Base-by-base conservation (phyloP, 2,113 vertebrate species). In the Orthochromis indermauri region DNA sequence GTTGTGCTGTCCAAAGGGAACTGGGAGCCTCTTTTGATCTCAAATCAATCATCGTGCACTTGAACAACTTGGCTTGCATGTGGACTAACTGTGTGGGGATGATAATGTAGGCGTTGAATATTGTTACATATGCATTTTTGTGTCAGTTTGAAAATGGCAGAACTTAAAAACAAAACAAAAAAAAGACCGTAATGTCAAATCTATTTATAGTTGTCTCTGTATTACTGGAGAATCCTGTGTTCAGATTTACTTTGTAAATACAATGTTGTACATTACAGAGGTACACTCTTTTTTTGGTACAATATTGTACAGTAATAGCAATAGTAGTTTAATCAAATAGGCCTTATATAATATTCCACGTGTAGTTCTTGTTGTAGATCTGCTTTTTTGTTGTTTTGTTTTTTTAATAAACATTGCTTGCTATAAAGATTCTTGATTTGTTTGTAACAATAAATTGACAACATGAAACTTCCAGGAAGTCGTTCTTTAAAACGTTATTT, bases 181-280 rank as follows among this genome's bases (percentile, higher is more conserved):
- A 92, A 86, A 84, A 86, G 94, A 95, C 94, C 86, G 89, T 96
- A 95, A 94, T 94, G 95, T 96, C 95, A 95, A 94, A 97, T 96
- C 95, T 97, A 97, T 97, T 97, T 97, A 97, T 96, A 96, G 96
- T 96, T 94, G 96, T 96, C 94, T 95, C 96, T 96, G 96, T 97
- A 97, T 97, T 96, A 95, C 94, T 96, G 96, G 94, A 96, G 90
- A 96, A 96, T 97, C 96, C 95, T 96, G 97, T 98, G 97, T 97
- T 97, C 96, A 97, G 92, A 97, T 97, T 96, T 97, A 97, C 97
- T 97, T 97, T 98, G 97, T 98, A 98, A 97, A 98, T 98, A 98
- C 95, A 97, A 97, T 95, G 96, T 96, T 98, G 97, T 98, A 98
- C 97, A 97, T 97, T 97, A 96, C 97, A 97, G 97, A 98, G 97